Percentiles rank a stretch among this genome's conserved stretches.
These are phyloP conservation scores for Ptilodon capucinus DNA, from an alignment of 2,888 invertebrate species.

Conservation along the genomic window DNA sequence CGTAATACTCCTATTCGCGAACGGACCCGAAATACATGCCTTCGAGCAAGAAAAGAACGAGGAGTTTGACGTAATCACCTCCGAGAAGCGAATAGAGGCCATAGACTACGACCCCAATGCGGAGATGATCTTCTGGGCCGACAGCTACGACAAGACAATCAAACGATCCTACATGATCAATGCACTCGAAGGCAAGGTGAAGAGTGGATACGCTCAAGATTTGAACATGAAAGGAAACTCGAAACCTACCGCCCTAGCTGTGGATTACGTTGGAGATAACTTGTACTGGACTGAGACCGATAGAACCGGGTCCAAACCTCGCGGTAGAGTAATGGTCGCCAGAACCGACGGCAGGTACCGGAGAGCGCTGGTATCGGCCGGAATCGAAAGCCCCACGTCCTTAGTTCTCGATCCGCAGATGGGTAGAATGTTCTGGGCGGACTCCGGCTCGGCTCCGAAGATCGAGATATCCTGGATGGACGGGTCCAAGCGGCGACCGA, in stretches of 20 bases:
- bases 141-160: constrained; percentile 94
- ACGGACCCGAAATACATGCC: constrained; percentile 93
- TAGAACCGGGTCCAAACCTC: constrained; percentile 87
- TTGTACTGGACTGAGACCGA: constrained; percentile 97
- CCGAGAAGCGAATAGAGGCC: constrained; percentile 95
- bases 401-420: constrained; percentile 93
- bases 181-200: constrained; percentile 88
- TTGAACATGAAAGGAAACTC: constrained; percentile 91
- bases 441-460: constrained; percentile 94
- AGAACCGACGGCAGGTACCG: constrained; percentile 95
- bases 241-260: constrained; percentile 93
- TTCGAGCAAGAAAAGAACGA: constrained; percentile 86
- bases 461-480: constrained; percentile 99
- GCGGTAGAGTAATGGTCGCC: constrained; percentile 93
- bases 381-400: constrained; percentile 93
- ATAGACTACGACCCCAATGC: constrained; percentile 93
- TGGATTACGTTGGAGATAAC: constrained; percentile 97
- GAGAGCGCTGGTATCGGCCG: constrained; percentile 89
- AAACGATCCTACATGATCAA: constrained; percentile 95
- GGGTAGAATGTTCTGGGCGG: constrained; percentile 96
- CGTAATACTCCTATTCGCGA: constrained; percentile 88
- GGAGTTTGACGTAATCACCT: constrained; percentile 89
- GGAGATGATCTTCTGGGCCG: constrained; percentile 97
- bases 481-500: constrained; percentile 91
- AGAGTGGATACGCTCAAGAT: constrained; percentile 93